These are phyloP conservation scores for Callithrix jacchus DNA, from an alignment of 2,113 vertebrate species.

Conservation along the genomic window DNA sequence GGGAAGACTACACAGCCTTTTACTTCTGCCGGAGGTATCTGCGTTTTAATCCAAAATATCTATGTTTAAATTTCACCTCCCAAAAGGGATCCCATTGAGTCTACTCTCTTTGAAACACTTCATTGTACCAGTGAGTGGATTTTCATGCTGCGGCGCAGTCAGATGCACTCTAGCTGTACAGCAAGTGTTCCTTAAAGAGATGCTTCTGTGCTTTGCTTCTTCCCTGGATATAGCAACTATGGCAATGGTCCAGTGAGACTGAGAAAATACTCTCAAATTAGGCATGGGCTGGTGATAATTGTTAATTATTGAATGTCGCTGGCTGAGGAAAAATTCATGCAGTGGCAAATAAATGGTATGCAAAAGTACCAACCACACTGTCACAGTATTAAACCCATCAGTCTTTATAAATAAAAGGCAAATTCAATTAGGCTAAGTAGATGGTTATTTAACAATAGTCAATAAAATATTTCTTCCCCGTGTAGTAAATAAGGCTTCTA, in stretches of 20 bases:
- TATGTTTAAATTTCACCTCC: constrained; percentile 56
- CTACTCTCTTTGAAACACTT: constrained; percentile 49
- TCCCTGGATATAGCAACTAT: constrained; percentile 58
- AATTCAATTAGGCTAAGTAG: constrained; percentile 85
- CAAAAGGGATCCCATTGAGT: not conserved
- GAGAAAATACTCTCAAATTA: constrained; percentile 76
- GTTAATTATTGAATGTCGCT: constrained; percentile 75
- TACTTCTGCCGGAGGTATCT: constrained; percentile 26
- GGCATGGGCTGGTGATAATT: constrained; percentile 72
- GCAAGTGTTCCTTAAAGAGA: constrained; percentile 64
- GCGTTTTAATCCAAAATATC: constrained; percentile 60
- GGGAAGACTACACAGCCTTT: constrained; percentile 8
- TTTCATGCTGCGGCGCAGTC: constrained; percentile 31
- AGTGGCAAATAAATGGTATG: constrained; percentile 52
- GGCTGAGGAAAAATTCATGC: not conserved
- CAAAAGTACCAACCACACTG: constrained; percentile 62
- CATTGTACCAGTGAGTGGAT: constrained; percentile 53
- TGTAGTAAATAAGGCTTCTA: constrained; percentile 82
- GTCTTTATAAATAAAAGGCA: constrained; percentile 78
- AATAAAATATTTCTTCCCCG: constrained; percentile 80
- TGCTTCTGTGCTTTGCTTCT: constrained; percentile 9
- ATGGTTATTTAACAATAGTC: constrained; percentile 83
- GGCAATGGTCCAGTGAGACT: constrained; percentile 63
- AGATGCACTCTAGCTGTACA: not conserved
- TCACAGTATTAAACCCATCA: constrained; percentile 66